Conservation (phyloP, 2,797 vertebrate species). For the Cyclopterus lumpus region DNA sequence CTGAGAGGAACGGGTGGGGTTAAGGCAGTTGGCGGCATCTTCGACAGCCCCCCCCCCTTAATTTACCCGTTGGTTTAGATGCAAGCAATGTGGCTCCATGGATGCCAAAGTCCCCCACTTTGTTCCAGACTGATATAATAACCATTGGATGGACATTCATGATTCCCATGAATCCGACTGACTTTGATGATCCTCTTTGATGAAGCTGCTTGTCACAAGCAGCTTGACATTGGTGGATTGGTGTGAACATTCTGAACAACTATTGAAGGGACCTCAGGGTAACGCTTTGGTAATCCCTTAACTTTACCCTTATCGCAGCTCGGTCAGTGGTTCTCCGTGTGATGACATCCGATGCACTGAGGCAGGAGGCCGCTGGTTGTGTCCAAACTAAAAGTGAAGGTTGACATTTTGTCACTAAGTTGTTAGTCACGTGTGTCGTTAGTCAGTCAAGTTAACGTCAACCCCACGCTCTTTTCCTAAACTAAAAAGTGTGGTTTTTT, state of each 20-base stretch:
- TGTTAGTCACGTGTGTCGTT: no score
- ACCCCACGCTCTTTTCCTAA: no score
- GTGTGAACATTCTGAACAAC: not conserved
- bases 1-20: conserved; percentile 65
- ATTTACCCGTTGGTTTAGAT: conserved; percentile 28
- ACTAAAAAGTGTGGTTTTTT: no score
- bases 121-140: not conserved
- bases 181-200: not conserved
- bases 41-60: conserved; percentile 22
- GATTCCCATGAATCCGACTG: not conserved
- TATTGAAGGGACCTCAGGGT: not conserved
- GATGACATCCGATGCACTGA: not conserved
- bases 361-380: no score
- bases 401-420: no score
- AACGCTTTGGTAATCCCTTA: not conserved
- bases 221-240: conserved; percentile 33
- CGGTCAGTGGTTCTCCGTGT: no score
- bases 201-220: not conserved
- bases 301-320: not conserved
- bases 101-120: conserved; percentile 1
- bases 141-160: not conserved
- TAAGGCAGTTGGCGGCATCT: conserved; percentile 52
- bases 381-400: not conserved
- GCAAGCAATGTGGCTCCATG: not conserved
- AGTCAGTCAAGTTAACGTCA: not conserved